Percentiles rank a stretch among this genome's conserved stretches.
phyloP scores from a whole-genome alignment of 2,113 vertebrate genomes.

The Caranx ignobilis region DNA sequence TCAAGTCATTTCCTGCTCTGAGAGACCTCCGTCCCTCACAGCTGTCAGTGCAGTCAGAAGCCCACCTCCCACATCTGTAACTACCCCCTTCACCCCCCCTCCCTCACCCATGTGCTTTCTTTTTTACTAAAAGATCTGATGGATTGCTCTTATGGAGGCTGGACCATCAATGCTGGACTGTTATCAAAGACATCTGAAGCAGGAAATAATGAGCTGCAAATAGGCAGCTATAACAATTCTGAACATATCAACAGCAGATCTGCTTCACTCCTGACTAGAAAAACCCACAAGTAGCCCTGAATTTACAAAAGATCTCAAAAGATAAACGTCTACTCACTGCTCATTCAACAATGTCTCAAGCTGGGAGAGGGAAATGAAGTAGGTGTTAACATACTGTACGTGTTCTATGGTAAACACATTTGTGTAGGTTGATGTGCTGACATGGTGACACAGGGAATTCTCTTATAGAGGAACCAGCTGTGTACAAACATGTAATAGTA shows the following conservation, averaged over 20 bases:
- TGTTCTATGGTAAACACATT: conserved; percentile 75
- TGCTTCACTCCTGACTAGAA: background rate
- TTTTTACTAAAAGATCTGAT: conserved; percentile 57
- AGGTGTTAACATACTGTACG: conserved; percentile 70
- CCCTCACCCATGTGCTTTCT: conserved; percentile 10
- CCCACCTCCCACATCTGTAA: conserved; percentile 77
- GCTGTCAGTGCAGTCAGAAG: conserved; percentile 84
- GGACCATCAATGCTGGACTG: conserved; percentile 9
- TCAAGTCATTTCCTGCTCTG: conserved; percentile 86
- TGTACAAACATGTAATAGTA: conserved; percentile 82
- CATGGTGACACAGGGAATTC: conserved; percentile 71
- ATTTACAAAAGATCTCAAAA: conserved; percentile 10
- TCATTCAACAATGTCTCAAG: conserved; percentile 18
- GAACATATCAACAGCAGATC: conserved; percentile 6
- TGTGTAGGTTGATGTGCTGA: conserved; percentile 76
- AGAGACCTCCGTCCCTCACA: conserved; percentile 83
- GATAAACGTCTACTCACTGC: conserved; percentile 40
- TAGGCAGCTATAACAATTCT: background rate
- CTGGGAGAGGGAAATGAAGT: conserved; percentile 54
- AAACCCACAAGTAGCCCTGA: background rate
- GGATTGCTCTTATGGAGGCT: conserved; percentile 51
- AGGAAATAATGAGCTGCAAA: background rate
- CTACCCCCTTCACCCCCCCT: conserved; percentile 3
- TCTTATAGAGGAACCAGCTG: conserved; percentile 84
- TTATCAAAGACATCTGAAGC: background rate